Conservation (phyloP, 1,140 invertebrate genomes). For the Dryas iulia region DNA sequence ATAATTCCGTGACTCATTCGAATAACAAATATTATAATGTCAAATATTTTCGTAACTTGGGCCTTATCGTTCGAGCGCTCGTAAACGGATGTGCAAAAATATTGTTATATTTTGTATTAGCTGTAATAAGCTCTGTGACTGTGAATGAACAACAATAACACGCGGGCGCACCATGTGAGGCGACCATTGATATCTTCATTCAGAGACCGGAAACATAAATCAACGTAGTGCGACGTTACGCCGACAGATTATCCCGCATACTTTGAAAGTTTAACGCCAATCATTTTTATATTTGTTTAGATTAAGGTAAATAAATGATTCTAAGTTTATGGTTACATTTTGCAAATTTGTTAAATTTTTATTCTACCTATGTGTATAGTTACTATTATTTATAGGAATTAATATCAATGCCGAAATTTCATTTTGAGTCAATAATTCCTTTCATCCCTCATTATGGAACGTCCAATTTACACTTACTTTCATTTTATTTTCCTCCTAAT, state of each 20-base stretch:
- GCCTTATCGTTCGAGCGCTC: neutral
- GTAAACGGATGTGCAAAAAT: conserved; percentile 38
- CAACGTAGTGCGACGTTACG: conserved; percentile 55
- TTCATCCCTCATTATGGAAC: no score
- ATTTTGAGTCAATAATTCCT: no score
- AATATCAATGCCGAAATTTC: no score
- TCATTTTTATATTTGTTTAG: neutral
- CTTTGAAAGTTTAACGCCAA: conserved; percentile 16
- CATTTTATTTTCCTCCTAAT: no score
- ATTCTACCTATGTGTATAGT: neutral
- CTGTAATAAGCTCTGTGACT: conserved; percentile 37
- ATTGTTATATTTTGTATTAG: conserved; percentile 42
- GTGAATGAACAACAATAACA: conserved; percentile 67
- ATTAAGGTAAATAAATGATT: neutral
- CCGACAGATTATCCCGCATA: conserved; percentile 29
- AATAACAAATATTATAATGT: conserved; percentile 1
- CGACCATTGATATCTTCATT: conserved; percentile 73
- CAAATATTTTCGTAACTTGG: neutral
- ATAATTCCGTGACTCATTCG: neutral
- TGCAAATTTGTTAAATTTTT: neutral
- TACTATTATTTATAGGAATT: no score
- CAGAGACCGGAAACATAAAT: conserved; percentile 73
- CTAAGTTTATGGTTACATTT: neutral
- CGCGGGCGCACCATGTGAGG: conserved; percentile 50
- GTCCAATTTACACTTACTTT: no score